Percentiles rank a stretch among this genome's conserved stretches.
phyloP scores from a whole-genome alignment of 2,888 invertebrate species.

The Cheilosia grossa region DNA sequence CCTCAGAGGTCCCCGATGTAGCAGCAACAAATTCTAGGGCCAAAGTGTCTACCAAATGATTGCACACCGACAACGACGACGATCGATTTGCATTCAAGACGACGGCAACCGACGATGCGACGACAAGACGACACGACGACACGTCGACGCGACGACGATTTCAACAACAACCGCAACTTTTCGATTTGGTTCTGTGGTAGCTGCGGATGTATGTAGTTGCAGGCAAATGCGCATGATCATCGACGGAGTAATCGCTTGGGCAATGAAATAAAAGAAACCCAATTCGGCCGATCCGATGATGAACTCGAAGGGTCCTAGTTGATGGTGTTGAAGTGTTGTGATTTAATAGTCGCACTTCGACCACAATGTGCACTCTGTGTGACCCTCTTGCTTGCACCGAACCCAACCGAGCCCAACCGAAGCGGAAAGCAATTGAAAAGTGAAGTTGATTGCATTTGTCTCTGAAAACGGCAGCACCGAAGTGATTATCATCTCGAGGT shows the following conservation, averaged over 20 bases:
- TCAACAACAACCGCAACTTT: slow-evolving; percentile 63
- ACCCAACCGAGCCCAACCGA: slow-evolving; percentile 3
- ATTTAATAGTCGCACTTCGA: slow-evolving; percentile 67
- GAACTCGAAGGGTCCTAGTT: slow-evolving; percentile 46
- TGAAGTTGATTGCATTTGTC: slow-evolving; percentile 58
- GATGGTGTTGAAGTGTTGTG: slow-evolving; percentile 42
- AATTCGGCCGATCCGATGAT: slow-evolving; percentile 56
- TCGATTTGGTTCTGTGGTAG: slow-evolving; percentile 70
- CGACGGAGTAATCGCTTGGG: slow-evolving; percentile 64
- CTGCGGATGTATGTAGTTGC: slow-evolving; percentile 14
- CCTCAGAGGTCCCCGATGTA: slow-evolving; percentile 57
- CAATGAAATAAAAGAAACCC: slow-evolving; percentile 48
- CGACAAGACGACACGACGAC: slow-evolving; percentile 45
- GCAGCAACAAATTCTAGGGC: slow-evolving; percentile 72
- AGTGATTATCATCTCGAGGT: slow-evolving; percentile 55
- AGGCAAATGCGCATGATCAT: slow-evolving; percentile 56
- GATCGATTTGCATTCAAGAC: slow-evolving; percentile 71
- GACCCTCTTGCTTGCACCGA: slow-evolving; percentile 35
- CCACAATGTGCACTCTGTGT: slow-evolving; percentile 49
- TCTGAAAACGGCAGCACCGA: slow-evolving; percentile 39
- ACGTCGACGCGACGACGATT: slow-evolving; percentile 39
- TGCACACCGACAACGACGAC: slow-evolving; percentile 50
- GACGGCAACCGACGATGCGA: slow-evolving; percentile 33
- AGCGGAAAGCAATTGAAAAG: slow-evolving; percentile 57
- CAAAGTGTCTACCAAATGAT: slow-evolving; percentile 73